phyloP scores from a whole-genome alignment of 1,140 invertebrate species.

The Anoplolepis gracilipes region DNA sequence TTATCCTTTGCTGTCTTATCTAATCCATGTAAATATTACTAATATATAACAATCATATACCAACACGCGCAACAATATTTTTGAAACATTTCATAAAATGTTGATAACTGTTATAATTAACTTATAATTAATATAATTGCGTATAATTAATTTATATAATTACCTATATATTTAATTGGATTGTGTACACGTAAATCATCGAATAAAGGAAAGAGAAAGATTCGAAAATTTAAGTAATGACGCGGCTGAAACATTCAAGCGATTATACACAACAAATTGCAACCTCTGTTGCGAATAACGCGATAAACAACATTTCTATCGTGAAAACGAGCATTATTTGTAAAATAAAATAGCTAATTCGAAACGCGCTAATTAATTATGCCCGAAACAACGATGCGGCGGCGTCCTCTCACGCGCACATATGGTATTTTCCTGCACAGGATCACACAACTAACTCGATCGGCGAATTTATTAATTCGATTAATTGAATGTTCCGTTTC shows the following conservation, averaged over 20 bases:
- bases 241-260: background rate
- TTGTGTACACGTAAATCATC: background rate
- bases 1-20: background rate
- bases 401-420: background rate
- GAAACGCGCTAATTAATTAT: conserved; percentile 51
- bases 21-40: background rate
- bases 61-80: too few relatives aligned
- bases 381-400: conserved; percentile 13
- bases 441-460: conserved; percentile 47
- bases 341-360: conserved; percentile 61
- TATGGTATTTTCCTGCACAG: conserved; percentile 24
- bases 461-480: conserved; percentile 57
- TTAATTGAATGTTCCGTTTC: conserved; percentile 46
- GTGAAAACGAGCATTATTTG: conserved; percentile 24
- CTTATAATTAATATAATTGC: too few relatives aligned
- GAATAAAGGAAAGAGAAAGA: background rate
- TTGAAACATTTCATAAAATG: background rate
- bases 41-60: too few relatives aligned
- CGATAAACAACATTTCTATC: conserved; percentile 51
- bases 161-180: too few relatives aligned
- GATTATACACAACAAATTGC: conserved; percentile 37
- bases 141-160: too few relatives aligned
- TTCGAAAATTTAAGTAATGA: background rate
- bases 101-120: too few relatives aligned
- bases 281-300: background rate